These are phyloP conservation scores for Synergus laeviventris DNA, from an alignment of 2,888 invertebrate genomes.

Conservation along the genomic window DNA sequence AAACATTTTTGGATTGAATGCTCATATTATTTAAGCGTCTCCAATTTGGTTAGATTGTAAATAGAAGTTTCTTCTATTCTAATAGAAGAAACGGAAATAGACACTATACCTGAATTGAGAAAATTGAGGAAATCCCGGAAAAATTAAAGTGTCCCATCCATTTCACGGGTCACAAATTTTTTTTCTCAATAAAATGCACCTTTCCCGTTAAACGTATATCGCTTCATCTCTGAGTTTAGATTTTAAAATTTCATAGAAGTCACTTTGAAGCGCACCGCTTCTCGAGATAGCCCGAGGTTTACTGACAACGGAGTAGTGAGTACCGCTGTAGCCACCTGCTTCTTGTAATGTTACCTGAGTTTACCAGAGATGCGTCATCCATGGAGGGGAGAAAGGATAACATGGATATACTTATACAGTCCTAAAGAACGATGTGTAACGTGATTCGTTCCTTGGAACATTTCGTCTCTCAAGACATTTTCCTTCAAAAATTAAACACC, in stretches of 20 bases:
- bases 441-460: constrained; percentile 38
- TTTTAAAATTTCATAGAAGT: constrained; percentile 50
- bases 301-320: constrained; percentile 69
- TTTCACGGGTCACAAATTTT: constrained; percentile 27
- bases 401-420: constrained; percentile 44
- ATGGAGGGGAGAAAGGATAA: constrained; percentile 57
- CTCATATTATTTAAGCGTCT: too few species aligned
- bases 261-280: constrained; percentile 56
- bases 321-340: constrained; percentile 68
- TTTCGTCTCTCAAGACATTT: constrained; percentile 29
- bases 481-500: neutral
- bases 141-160: constrained; percentile 19
- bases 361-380: constrained; percentile 68
- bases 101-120: constrained; percentile 32
- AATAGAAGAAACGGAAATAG: neutral
- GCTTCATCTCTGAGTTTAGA: constrained; percentile 38
- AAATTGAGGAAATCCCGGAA: neutral
- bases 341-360: constrained; percentile 69
- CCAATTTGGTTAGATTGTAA: neutral
- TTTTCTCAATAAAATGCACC: constrained; percentile 5
- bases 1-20: too few species aligned
- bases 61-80: neutral
- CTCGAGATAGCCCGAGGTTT: constrained; percentile 68
- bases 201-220: constrained; percentile 27
- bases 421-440: constrained; percentile 45